Conservation (phyloP, 2,113 vertebrate species). For the Leiothrix lutea region DNA sequence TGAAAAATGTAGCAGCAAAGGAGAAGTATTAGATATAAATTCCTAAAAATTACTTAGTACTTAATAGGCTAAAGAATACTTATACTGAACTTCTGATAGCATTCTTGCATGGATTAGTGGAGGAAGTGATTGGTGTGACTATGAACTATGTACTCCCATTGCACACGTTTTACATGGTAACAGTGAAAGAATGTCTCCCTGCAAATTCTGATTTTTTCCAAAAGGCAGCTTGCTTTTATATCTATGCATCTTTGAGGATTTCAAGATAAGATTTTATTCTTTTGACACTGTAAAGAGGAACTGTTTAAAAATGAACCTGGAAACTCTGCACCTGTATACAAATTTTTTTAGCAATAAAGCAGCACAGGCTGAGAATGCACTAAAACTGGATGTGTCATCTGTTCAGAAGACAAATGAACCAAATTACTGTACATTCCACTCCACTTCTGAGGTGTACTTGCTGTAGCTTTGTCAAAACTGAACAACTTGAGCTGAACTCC, state of each 20-base stretch:
- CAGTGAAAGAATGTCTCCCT: conserved; percentile 59
- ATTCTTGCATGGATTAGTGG: not conserved
- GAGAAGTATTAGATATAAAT: not conserved
- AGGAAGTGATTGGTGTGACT: not conserved
- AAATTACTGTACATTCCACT: too few relatives aligned
- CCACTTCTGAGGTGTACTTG: not conserved
- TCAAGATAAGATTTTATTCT: conserved; percentile 72
- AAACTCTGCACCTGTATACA: conserved; percentile 79
- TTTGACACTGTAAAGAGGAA: conserved; percentile 75
- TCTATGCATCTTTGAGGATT: conserved; percentile 79
- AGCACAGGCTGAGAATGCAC: conserved; percentile 81
- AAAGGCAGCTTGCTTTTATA: conserved; percentile 79
- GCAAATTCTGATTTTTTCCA: conserved; percentile 68
- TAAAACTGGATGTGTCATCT: conserved; percentile 50
- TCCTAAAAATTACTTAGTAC: not conserved
- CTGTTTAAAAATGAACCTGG: conserved; percentile 72
- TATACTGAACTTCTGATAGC: not conserved
- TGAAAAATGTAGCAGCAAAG: not conserved
- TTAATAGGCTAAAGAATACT: not conserved
- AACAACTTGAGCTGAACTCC: not conserved
- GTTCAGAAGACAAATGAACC: not conserved
- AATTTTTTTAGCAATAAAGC: conserved; percentile 81
- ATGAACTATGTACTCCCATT: not conserved
- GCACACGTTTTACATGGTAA: conserved; percentile 21
- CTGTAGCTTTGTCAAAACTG: not conserved